Percentiles rank a stretch among this genome's conserved stretches.
Conservation (phyloP, 1,140 invertebrate genomes). For the Drosophila navojoa region DNA sequence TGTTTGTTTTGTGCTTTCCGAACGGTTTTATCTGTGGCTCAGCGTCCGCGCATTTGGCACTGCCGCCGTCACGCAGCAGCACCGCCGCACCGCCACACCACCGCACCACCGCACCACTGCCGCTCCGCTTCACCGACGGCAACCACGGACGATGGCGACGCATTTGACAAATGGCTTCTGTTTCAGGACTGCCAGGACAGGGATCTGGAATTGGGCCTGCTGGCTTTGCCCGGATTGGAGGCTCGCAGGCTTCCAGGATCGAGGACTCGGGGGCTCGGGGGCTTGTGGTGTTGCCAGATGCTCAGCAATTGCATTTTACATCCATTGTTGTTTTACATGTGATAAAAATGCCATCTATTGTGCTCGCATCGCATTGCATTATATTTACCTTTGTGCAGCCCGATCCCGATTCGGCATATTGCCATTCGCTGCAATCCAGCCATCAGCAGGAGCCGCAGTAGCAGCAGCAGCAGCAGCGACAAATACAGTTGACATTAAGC, state of each 20-base stretch:
- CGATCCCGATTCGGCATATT: constrained; percentile 14
- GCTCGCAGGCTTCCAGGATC: constrained; percentile 40
- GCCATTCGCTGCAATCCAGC: constrained; percentile 39
- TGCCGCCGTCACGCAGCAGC: constrained; percentile 34
- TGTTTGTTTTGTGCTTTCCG: constrained; percentile 80
- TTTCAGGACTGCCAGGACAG: constrained; percentile 54
- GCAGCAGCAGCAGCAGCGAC: constrained; percentile 2
- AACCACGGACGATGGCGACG: constrained; percentile 50
- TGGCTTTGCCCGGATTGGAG: constrained; percentile 51
- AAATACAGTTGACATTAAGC: constrained; percentile 36
- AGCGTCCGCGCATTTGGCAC: constrained; percentile 70
- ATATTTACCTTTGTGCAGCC: constrained; percentile 61
- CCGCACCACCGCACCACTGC: constrained; percentile 1
- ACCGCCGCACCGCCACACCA: constrained; percentile 5
- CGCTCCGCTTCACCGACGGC: constrained; percentile 1
- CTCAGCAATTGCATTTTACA: constrained; percentile 49
- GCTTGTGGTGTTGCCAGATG: constrained; percentile 48
- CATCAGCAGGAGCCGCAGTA: constrained; percentile 17
- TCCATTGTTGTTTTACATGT: constrained; percentile 67
- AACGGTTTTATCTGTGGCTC: constrained; percentile 79
- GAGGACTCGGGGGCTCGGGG: neutral
- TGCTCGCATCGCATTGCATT: constrained; percentile 48
- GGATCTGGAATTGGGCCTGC: constrained; percentile 63
- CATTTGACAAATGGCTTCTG: constrained; percentile 81
- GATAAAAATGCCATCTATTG: constrained; percentile 79